Percentiles rank a stretch among this genome's conserved stretches.
phyloP scores from a whole-genome alignment of 2,797 vertebrate genomes.

The Falco novaeseelandiae region DNA sequence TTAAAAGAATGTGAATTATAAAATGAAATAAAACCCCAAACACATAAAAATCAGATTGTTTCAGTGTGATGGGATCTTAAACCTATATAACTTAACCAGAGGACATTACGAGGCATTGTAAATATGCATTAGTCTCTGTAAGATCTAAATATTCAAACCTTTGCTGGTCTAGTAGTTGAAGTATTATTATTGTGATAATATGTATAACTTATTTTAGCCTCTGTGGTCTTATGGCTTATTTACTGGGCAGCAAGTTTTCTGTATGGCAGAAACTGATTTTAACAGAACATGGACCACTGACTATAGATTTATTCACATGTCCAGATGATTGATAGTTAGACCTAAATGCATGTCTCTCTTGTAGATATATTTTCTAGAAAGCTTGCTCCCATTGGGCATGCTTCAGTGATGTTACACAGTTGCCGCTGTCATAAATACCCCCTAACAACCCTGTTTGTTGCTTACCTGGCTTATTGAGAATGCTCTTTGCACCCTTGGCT shows the following conservation, averaged over 20 bases:
- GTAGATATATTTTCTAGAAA: conserved; percentile 62
- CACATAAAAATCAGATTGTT: background rate
- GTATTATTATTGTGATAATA: background rate
- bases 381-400: conserved; percentile 38
- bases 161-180: background rate
- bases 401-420: conserved; percentile 58
- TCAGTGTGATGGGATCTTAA: background rate
- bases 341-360: conserved; percentile 48
- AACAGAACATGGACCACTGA: conserved; percentile 27
- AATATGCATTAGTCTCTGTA: background rate
- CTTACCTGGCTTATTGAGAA: conserved; percentile 68
- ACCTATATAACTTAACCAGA: background rate
- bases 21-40: background rate
- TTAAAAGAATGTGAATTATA: conserved; percentile 17
- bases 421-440: conserved; percentile 67
- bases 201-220: background rate
- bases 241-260: conserved; percentile 6
- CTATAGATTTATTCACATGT: conserved; percentile 42
- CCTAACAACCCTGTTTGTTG: conserved; percentile 53
- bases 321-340: conserved; percentile 60
- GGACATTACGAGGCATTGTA: background rate
- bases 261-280: background rate
- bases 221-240: background rate
- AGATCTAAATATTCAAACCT: background rate
- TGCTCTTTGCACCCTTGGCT: conserved; percentile 42